Base-by-base conservation (phyloP, 1,140 invertebrate species). In the Nymphalis io region DNA sequence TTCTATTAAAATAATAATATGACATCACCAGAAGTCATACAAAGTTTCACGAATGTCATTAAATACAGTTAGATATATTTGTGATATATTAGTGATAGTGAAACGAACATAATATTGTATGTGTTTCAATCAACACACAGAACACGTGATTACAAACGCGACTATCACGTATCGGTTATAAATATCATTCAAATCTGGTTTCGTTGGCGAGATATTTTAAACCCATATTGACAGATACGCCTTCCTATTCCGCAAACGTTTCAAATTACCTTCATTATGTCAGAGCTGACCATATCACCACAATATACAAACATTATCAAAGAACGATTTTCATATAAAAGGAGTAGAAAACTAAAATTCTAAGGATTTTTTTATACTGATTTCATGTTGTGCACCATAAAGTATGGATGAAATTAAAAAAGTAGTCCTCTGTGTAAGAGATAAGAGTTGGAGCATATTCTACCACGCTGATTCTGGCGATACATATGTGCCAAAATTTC, bases 211-310 rank as follows among this genome's bases (percentile, higher is more conserved):
- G 64, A 66, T 60, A 67, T 60, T 48, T 67, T 39, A 59, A 67
- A 66, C 64, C 64, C 21, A 59, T 46, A 60, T 67, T 59, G 57
- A 60, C 44, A 67, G 57, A 64, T 64, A 40, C 51, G 64, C 64
- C 64, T 67, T 67, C 65, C 65, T 67, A 67, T 60, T 67, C 65
- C 65, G 65, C 65, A 67, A 67, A 46, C 65, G 57, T 48, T 59
- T 67, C 55, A 15, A 23, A 60, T 67, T 67, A 53, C 65, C 10
- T 51, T 42, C 51, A 48, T 60, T 67, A 51, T 60, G 51, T 60
- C 55, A 59, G 40, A 59, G 33, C 12, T 60, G 51, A 3, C 27
- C 13, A 53, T 18, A 20, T 18, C 51, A 23, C 23, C 20, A 27
- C 51, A 33, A 33, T 33, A 33, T 33, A 33, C 27, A 33, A 33